A percentile compares a stretch with the other conserved stretches of the same genome.
These are phyloP conservation scores for Gambelia wislizenii DNA, from an alignment of 2,797 vertebrate genomes.

Conservation along the genomic window DNA sequence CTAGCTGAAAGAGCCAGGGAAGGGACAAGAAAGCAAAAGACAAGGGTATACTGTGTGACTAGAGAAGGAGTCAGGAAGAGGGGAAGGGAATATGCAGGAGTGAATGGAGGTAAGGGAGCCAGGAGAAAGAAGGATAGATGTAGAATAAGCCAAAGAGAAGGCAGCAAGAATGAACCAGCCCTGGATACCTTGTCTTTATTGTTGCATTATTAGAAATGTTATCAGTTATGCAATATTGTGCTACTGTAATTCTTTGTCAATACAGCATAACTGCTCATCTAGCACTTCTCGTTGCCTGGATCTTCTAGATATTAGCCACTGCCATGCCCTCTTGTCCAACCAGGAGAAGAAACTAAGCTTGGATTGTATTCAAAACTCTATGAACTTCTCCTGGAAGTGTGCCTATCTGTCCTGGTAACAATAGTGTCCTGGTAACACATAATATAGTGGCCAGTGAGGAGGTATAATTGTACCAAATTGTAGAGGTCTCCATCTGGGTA, in stretches of 20 bases:
- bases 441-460: conserved; percentile 61
- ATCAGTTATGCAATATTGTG: background rate
- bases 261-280: background rate
- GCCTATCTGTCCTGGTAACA: background rate
- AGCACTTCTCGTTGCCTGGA: background rate
- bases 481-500: conserved; percentile 46
- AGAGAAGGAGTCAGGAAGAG: too few species aligned
- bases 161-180: background rate
- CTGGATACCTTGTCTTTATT: background rate
- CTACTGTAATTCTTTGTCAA: background rate
- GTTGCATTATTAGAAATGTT: background rate
- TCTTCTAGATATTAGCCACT: background rate
- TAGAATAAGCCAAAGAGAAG: too few species aligned
- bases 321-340: background rate
- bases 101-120: too few species aligned
- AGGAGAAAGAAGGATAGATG: too few species aligned
- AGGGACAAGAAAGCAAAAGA: too few species aligned
- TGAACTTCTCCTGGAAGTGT: background rate
- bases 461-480: conserved; percentile 53
- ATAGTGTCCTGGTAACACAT: conserved; percentile 27
- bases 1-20: too few species aligned
- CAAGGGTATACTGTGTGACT: too few species aligned
- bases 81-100: too few species aligned
- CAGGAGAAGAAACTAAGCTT: background rate
- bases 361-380: background rate